Conservation (phyloP, 2,888 invertebrate genomes). For the Operophtera brumata region DNA sequence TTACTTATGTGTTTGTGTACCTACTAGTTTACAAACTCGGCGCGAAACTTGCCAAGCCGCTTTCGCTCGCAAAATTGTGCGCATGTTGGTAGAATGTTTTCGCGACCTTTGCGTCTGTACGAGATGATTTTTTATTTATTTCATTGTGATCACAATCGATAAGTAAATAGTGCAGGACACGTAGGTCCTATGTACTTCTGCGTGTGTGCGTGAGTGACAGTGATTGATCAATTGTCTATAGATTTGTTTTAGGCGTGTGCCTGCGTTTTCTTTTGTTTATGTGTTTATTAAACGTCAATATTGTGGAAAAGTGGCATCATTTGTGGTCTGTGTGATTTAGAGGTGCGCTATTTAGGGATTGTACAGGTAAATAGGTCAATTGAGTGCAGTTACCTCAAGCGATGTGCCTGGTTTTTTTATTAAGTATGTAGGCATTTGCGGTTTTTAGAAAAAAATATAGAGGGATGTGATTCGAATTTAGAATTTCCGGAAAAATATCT, state of each 20-base stretch:
- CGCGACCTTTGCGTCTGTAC: slow-evolving; percentile 49
- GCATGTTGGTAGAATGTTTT: slow-evolving; percentile 49
- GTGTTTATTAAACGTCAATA: too few relatives aligned
- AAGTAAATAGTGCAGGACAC: slow-evolving; percentile 39
- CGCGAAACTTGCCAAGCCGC: slow-evolving; percentile 52
- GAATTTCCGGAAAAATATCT: not conserved
- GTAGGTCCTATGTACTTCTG: slow-evolving; percentile 39
- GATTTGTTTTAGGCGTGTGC: slow-evolving; percentile 16
- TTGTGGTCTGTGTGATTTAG: not conserved
- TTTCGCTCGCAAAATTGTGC: slow-evolving; percentile 47
- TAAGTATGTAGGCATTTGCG: not conserved
- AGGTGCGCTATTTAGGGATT: not conserved
- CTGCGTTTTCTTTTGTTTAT: too few relatives aligned
- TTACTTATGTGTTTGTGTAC: slow-evolving; percentile 38
- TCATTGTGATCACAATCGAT: slow-evolving; percentile 46
- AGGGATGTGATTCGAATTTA: not conserved
- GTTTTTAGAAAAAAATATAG: not conserved
- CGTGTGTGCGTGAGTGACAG: slow-evolving; percentile 43
- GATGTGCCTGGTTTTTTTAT: not conserved
- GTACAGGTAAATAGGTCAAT: slow-evolving; percentile 11
- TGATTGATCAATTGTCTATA: slow-evolving; percentile 29
- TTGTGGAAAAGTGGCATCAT: not conserved
- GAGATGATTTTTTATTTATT: slow-evolving; percentile 38
- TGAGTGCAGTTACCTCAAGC: not conserved
- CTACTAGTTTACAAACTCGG: slow-evolving; percentile 51